phyloP scores from a whole-genome alignment of 2,888 invertebrate genomes.

The Trissonchulus sp. region DNA sequence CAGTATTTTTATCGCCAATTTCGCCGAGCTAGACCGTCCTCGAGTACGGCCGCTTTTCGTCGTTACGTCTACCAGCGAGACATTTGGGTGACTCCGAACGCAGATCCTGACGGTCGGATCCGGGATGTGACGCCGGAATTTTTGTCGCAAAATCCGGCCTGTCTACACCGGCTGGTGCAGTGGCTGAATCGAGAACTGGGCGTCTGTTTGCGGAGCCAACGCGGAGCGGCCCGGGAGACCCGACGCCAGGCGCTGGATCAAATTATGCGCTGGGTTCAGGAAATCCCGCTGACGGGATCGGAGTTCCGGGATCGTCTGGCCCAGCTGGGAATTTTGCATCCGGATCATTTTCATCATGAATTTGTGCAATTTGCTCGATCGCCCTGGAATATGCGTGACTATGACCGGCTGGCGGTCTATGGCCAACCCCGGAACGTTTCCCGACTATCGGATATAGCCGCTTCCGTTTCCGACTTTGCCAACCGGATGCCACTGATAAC shows the following conservation, averaged over 20 bases:
- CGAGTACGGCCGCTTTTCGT: neutral
- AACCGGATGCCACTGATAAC: no score
- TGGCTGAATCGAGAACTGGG: slow-evolving; percentile 81
- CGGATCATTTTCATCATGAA: slow-evolving; percentile 79
- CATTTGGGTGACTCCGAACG: neutral
- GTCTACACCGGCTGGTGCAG: slow-evolving; percentile 72
- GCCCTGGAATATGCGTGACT: slow-evolving; percentile 74
- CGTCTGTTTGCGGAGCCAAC: slow-evolving; percentile 61
- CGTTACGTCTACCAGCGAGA: neutral
- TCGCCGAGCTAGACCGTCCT: neutral
- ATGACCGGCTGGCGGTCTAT: slow-evolving; percentile 54
- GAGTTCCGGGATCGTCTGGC: neutral
- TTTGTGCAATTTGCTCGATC: slow-evolving; percentile 77
- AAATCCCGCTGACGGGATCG: neutral
- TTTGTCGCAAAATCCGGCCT: slow-evolving; percentile 63
- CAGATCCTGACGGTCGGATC: neutral
- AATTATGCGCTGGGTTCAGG: neutral
- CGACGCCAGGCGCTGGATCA: no score
- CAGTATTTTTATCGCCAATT: no score
- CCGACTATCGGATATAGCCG: no score
- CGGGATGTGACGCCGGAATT: slow-evolving; percentile 66
- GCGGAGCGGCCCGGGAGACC: neutral
- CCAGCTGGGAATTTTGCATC: neutral
- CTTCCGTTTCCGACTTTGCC: no score
- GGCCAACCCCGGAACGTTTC: no score